Conservation (phyloP, 2,797 vertebrate species). For the Discoglossus pictus region DNA sequence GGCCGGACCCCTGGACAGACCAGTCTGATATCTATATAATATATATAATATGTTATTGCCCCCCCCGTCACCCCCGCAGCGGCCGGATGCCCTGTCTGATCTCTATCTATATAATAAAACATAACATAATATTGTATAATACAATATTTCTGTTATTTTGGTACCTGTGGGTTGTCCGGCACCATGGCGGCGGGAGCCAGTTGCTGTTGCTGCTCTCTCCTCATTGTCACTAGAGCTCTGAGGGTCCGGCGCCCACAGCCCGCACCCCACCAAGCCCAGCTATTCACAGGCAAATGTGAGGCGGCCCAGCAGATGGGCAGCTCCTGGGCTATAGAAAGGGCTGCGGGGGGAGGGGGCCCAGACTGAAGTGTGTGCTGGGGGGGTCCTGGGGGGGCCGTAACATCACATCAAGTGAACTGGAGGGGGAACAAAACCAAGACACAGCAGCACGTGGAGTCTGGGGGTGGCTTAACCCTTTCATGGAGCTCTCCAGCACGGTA, state of each 20-base stretch:
- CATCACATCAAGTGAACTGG: conserved; percentile 58
- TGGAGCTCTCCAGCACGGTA: too few relatives aligned
- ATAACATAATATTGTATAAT: too few relatives aligned
- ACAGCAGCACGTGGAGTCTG: not conserved
- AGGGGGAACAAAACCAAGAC: conserved; percentile 39
- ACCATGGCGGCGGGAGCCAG: conserved; percentile 56
- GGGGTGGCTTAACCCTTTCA: too few relatives aligned
- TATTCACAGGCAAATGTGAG: conserved; percentile 71
- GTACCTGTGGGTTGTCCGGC: conserved; percentile 66
- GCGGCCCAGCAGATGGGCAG: conserved; percentile 68
- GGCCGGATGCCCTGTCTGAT: too few relatives aligned
- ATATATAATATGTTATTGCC: too few relatives aligned
- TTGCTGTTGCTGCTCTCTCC: conserved; percentile 54
- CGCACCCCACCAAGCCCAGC: conserved; percentile 53
- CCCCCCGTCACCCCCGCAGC: too few relatives aligned
- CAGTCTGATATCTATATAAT: too few relatives aligned
- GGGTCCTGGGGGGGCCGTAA: conserved; percentile 19
- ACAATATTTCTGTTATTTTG: too few relatives aligned
- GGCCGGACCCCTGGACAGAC: too few relatives aligned
- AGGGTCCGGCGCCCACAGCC: conserved; percentile 53
- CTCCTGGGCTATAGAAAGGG: conserved; percentile 61
- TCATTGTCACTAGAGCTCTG: conserved; percentile 37
- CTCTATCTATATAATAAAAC: too few relatives aligned
- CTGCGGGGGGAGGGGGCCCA: conserved; percentile 59
- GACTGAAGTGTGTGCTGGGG: conserved; percentile 45